phyloP scores from a whole-genome alignment of 2,797 vertebrate species.

The Lutjanus campechanus region DNA sequence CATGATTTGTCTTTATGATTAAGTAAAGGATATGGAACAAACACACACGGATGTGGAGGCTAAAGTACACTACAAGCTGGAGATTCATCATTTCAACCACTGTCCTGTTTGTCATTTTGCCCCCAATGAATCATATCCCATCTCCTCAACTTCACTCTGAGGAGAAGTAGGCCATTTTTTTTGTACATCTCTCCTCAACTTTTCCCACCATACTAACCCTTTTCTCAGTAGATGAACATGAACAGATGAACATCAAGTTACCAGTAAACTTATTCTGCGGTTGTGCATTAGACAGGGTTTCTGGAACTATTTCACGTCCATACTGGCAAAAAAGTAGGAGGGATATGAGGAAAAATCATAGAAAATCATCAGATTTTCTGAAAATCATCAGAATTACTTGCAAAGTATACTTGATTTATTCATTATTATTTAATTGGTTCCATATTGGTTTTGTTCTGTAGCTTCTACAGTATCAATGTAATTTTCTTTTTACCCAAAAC shows the following conservation, averaged over 20 bases:
- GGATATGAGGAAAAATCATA: too few species aligned
- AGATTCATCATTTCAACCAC: slow-evolving; percentile 32
- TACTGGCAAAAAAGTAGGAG: too few species aligned
- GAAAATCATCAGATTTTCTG: too few species aligned
- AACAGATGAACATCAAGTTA: not conserved
- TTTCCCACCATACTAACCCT: too few species aligned
- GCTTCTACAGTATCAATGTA: too few species aligned
- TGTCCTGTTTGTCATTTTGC: not conserved
- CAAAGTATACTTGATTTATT: too few species aligned
- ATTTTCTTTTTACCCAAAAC: too few species aligned
- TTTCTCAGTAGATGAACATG: too few species aligned
- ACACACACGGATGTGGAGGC: slow-evolving; percentile 11
- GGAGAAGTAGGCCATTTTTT: not conserved
- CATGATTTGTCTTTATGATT: slow-evolving; percentile 18
- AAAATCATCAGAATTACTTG: too few species aligned
- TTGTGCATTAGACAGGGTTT: not conserved
- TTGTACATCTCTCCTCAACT: not conserved
- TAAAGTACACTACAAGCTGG: slow-evolving; percentile 8
- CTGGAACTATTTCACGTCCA: too few species aligned
- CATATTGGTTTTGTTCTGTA: too few species aligned
- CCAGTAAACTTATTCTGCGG: not conserved
- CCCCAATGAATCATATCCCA: slow-evolving; percentile 13
- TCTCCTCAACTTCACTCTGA: not conserved
- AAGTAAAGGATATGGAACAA: slow-evolving; percentile 17
- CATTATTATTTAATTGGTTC: too few species aligned